A percentile compares a stretch with the other conserved stretches of the same genome.
Evolutionary conservation across 1,140 invertebrate genomes (phyloP).

Genomic region (Schlechtendalia chinensis): DNA sequence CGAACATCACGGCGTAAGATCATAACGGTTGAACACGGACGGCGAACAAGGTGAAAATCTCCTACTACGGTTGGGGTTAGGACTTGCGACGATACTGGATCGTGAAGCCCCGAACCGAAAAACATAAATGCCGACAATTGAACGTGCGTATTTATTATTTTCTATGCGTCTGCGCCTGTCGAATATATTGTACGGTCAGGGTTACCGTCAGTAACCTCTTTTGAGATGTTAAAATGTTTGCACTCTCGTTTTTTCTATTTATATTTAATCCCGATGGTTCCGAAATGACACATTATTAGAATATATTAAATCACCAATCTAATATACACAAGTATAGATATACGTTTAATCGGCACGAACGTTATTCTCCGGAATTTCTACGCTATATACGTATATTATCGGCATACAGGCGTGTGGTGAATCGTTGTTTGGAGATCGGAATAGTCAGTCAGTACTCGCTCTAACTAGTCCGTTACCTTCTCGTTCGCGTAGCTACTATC

Average conservation of each 20-base stretch:
- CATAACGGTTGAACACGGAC: no score
- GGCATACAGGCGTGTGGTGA: neutral
- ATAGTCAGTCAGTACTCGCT: neutral
- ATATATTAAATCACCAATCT: slow-evolving; percentile 12
- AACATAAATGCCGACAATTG: no score
- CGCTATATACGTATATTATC: neutral
- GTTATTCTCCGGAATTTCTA: neutral
- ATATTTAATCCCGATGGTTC: neutral
- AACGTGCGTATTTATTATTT: no score
- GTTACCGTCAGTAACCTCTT: no score
- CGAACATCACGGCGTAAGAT: no score
- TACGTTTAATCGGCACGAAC: neutral
- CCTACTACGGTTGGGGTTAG: no score
- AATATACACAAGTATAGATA: slow-evolving; percentile 13
- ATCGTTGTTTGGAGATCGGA: neutral
- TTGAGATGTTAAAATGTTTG: neutral
- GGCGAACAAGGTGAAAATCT: no score
- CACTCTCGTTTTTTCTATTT: slow-evolving; percentile 4
- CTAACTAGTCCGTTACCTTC: neutral
- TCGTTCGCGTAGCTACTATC: no score
- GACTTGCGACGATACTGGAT: no score
- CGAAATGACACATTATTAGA: neutral
- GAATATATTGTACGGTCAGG: no score
- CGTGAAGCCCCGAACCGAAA: no score
- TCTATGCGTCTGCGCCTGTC: no score